These are phyloP conservation scores for Zaprionus lineosus DNA, from an alignment of 2,888 invertebrate species.

Conservation along the genomic window DNA sequence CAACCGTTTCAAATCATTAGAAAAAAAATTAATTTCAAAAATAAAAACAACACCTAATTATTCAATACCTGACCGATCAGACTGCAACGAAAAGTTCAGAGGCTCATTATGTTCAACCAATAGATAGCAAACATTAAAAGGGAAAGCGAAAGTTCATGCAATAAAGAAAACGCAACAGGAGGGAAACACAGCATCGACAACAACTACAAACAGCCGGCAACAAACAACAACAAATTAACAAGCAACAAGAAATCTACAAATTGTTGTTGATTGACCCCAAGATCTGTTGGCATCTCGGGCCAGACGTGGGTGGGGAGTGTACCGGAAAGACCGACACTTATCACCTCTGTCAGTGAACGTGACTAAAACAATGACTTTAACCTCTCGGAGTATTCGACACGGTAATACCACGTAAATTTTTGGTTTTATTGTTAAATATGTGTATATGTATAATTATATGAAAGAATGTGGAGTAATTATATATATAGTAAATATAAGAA, in stretches of 20 bases:
- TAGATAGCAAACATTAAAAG: conserved; percentile 49
- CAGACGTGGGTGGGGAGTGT: conserved; percentile 46
- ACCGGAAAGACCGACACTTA: conserved; percentile 56
- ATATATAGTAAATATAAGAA: too few species aligned
- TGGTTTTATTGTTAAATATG: too few species aligned
- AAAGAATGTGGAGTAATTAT: too few species aligned
- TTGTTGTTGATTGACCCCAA: conserved; percentile 63
- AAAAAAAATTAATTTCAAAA: too few species aligned
- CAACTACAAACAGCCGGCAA: conserved; percentile 12
- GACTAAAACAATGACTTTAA: conserved; percentile 30
- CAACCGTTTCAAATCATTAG: too few species aligned
- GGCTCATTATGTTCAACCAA: conserved; percentile 59
- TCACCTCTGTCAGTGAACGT: conserved; percentile 64
- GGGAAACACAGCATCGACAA: conserved; percentile 31
- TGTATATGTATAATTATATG: too few species aligned
- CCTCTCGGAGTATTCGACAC: neutral
- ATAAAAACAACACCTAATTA: conserved; percentile 34
- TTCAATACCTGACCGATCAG: conserved; percentile 41
- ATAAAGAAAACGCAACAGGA: conserved; percentile 63
- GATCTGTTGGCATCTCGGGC: conserved; percentile 36
- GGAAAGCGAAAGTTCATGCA: conserved; percentile 71
- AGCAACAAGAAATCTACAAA: conserved; percentile 46
- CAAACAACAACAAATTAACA: conserved; percentile 26
- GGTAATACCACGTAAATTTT: conserved; percentile 10
- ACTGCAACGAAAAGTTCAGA: conserved; percentile 53